These are phyloP conservation scores for Acanthaster planci DNA, from an alignment of 35 echinoderm and acorn worm genomes.

Conservation along the genomic window DNA sequence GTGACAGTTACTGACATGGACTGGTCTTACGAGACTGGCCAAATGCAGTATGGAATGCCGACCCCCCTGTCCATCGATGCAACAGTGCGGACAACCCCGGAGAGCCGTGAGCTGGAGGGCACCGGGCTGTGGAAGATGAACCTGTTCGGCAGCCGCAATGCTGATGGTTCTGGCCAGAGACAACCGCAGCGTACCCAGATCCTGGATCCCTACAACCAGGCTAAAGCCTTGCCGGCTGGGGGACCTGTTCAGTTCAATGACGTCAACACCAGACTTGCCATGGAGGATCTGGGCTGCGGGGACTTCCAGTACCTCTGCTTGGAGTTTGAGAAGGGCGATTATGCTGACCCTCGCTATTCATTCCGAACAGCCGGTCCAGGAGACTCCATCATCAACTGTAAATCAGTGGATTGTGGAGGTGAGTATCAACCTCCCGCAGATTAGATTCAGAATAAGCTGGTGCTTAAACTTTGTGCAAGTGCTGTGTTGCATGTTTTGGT, in stretches of 20 bases:
- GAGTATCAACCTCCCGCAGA: background rate
- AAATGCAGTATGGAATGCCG: constrained; percentile 29
- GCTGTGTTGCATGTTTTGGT: no score
- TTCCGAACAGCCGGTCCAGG: constrained; percentile 44
- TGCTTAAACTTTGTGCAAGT: no score
- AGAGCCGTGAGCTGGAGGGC: constrained; percentile 48
- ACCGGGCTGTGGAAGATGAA: constrained; percentile 68
- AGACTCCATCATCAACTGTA: constrained; percentile 60
- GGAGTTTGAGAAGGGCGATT: constrained; percentile 62
- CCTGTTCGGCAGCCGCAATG: constrained; percentile 54
- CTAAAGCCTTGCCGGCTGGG: constrained; percentile 47
- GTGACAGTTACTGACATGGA: constrained; percentile 39
- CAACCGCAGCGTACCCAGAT: constrained; percentile 43
- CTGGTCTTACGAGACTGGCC: constrained; percentile 28
- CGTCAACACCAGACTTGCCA: constrained; percentile 49
- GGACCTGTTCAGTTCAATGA: constrained; percentile 57
- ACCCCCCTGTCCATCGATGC: constrained; percentile 65
- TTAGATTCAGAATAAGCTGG: no score
- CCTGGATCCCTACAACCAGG: constrained; percentile 41
- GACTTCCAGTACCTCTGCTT: constrained; percentile 75
- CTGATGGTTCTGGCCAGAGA: constrained; percentile 40
- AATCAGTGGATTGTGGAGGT: constrained; percentile 75
- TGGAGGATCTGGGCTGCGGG: constrained; percentile 70
- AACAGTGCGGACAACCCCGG: constrained; percentile 41
- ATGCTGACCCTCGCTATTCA: constrained; percentile 54